Conservation (phyloP, 1,140 invertebrate species). For the Hyles vespertilio region DNA sequence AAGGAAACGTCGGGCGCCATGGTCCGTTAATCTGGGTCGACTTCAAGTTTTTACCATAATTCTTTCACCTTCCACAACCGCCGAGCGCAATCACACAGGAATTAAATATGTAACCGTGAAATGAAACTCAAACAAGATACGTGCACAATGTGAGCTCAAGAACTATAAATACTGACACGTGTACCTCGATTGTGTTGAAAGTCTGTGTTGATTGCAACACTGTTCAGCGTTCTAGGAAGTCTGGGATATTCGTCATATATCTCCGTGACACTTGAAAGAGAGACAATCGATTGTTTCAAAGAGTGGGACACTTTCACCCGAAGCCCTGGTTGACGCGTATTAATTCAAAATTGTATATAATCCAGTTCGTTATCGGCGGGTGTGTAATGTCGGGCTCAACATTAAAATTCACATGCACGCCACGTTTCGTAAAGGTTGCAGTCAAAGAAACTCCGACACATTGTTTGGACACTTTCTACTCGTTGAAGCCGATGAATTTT, state of each 20-base stretch:
- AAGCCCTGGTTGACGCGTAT: constrained; percentile 26
- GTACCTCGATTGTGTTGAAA: constrained; percentile 17
- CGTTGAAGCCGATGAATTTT: constrained; percentile 3
- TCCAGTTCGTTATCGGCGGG: constrained; percentile 48
- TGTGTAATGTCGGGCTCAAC: constrained; percentile 40
- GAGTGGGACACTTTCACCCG: constrained; percentile 62
- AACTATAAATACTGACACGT: constrained; percentile 7
- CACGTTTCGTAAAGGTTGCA: constrained; percentile 48
- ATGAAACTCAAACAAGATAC: too few species aligned
- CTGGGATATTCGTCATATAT: constrained; percentile 48
- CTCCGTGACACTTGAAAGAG: constrained; percentile 55
- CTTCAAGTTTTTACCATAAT: constrained; percentile 53
- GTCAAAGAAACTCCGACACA: constrained; percentile 31
- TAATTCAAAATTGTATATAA: constrained; percentile 49
- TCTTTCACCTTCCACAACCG: constrained; percentile 51
- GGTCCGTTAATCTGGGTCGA: constrained; percentile 43
- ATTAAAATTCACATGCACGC: constrained; percentile 51
- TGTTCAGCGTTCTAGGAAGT: constrained; percentile 31
- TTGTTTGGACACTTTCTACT: constrained; percentile 61
- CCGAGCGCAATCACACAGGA: constrained; percentile 10
- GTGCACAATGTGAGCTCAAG: not conserved
- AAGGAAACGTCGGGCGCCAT: constrained; percentile 37
- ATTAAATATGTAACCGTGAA: too few species aligned
- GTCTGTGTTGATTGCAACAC: constrained; percentile 35
- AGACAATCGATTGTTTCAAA: constrained; percentile 51